Percentiles rank a stretch among this genome's conserved stretches.
Evolutionary conservation across 2,797 vertebrate species (phyloP).

Genomic region (Toxotes lorentzi): DNA sequence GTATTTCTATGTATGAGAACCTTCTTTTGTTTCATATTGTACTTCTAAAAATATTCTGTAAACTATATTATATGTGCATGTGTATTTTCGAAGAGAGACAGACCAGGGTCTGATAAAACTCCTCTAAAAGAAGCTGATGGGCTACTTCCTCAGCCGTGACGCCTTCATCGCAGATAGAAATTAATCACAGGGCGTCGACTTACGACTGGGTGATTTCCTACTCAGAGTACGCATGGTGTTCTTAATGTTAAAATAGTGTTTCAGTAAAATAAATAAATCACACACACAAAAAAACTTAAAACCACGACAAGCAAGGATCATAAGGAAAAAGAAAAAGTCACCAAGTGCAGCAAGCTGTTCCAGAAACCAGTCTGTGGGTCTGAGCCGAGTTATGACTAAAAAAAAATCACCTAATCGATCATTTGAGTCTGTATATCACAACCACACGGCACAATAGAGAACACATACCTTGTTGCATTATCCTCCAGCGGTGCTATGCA

Average conservation of each 20-base stretch:
- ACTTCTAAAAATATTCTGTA: neutral
- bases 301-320: neutral
- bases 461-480: constrained; percentile 67
- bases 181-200: constrained; percentile 19
- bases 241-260: neutral
- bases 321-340: neutral
- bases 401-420: neutral
- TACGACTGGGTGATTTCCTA: neutral
- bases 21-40: neutral
- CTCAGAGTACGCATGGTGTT: neutral
- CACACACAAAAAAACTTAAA: neutral
- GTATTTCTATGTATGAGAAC: neutral
- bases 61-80: neutral
- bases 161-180: neutral
- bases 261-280: neutral
- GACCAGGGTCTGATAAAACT: neutral
- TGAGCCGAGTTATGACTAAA: no score
- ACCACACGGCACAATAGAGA: rapidly evolving
- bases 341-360: neutral
- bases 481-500: constrained; percentile 27
- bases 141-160: constrained; percentile 50
- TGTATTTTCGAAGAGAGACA: neutral
- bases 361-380: neutral
- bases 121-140: constrained; percentile 17
- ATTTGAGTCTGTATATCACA: rapidly evolving